Percentiles rank a stretch among this genome's conserved stretches.
Conservation (phyloP, 2,888 invertebrate species). For the Crioceris asparagi region DNA sequence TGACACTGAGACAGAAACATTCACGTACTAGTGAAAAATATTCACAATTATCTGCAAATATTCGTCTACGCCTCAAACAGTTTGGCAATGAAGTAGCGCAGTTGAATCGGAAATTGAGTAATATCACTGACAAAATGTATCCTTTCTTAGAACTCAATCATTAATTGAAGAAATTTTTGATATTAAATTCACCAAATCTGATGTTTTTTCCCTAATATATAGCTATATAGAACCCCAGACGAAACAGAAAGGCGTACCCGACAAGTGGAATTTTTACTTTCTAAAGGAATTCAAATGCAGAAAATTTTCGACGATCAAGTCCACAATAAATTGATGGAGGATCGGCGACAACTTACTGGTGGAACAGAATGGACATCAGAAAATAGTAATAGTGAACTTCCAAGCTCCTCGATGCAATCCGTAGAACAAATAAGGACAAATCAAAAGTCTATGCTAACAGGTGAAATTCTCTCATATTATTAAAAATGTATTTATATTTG, state of each 20-base stretch:
- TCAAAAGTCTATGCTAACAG: conserved; percentile 49
- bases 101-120: conserved; percentile 45
- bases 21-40: conserved; percentile 45
- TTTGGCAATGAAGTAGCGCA: conserved; percentile 49
- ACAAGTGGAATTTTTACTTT: conserved; percentile 49
- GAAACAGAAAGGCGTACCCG: conserved; percentile 52
- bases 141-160: conserved; percentile 17
- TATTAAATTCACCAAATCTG: neutral
- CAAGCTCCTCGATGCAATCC: conserved; percentile 5
- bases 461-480: conserved; percentile 30
- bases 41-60: conserved; percentile 46
- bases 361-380: conserved; percentile 22
- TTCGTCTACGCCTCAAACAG: conserved; percentile 51
- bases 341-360: conserved; percentile 34
- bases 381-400: conserved; percentile 6
- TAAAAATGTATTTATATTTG: too few species aligned
- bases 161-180: too few species aligned
- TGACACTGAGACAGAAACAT: conserved; percentile 45
- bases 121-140: conserved; percentile 40
- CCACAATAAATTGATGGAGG: conserved; percentile 24
- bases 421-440: conserved; percentile 42
- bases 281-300: conserved; percentile 47
- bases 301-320: conserved; percentile 40
- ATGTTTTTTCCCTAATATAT: conserved; percentile 2
- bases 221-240: conserved; percentile 44